Evolutionary conservation across 2,797 vertebrate genomes (phyloP).

Genomic region (Platyrinchus mystaceus): DNA sequence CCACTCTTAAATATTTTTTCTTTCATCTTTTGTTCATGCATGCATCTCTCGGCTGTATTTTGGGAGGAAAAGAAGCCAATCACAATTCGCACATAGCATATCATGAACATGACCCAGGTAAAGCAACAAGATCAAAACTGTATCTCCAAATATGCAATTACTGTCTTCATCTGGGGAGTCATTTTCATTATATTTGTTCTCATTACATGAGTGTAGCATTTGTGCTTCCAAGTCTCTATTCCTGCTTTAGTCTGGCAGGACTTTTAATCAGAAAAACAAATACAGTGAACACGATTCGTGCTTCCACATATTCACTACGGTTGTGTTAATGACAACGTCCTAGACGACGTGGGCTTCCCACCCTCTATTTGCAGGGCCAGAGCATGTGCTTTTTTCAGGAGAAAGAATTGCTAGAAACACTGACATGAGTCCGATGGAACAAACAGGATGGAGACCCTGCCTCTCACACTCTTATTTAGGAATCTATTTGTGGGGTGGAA

Average conservation of each 20-base stretch:
- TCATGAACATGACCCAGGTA: neutral
- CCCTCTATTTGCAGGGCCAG: neutral
- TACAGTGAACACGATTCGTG: neutral
- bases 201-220: neutral
- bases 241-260: neutral
- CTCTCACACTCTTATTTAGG: neutral
- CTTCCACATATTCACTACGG: neutral
- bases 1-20: neutral
- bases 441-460: neutral
- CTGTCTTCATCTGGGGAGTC: neutral
- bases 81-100: neutral
- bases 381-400: neutral
- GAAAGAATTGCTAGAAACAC: neutral
- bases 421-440: neutral
- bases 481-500: neutral
- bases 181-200: neutral
- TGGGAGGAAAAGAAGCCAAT: neutral
- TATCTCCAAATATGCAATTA: neutral
- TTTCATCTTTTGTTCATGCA: neutral
- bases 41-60: neutral
- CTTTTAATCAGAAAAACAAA: neutral
- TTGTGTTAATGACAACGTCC: neutral
- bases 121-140: neutral
- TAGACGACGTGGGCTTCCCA: neutral
- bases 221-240: neutral